Evolutionary conservation across 2,797 vertebrate genomes (phyloP), one percentile per base, ranked within the genome.

Genomic region (Rhyacichthys aspro): DNA sequence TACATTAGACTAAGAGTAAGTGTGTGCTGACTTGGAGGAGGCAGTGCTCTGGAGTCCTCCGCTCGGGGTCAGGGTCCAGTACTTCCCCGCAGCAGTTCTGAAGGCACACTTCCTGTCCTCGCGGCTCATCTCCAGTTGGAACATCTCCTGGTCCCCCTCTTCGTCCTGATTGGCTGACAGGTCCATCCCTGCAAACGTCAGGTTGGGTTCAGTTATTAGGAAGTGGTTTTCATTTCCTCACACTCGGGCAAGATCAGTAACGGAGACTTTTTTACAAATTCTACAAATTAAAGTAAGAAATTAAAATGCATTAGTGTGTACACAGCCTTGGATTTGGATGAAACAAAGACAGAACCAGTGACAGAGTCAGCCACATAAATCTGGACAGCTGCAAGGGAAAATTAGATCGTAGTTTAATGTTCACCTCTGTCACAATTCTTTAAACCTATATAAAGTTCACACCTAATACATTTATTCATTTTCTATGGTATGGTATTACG

Each of bases 91-190:
- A 80, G 95, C 94, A 28, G 96, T 96, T 49, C 94, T 91, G 89
- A 99, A 98, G 58, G 96, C 94, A 67, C 95, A 97, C 85, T 94
- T 96, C 82, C 94, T 95, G 72, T 95, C 95, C 74, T 96, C 96
- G 1, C 92, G 94, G 81, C 94, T 95, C 59, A 98, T 96, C 91
- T 99, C 97, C 88, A 99, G 73, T 82, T 99, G 97, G 87, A 97
- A 99, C 52, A 97, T 97, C 89, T 99, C 97, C 79, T 96, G 96
- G 87, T 99, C 97, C 0, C 94, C 93, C 68, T 98, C 97, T 58
- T 97, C 96, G 0, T 96, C 94, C 88, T 99, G 97, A 89, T 99
- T 99, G 81, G 97, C 97, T 0, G 97, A 99, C 57, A 99, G 91
- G 80, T 98, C 97, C 83, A 98, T 96, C 43, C 96, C 96, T 98